phyloP scores from a whole-genome alignment of 2,888 invertebrate genomes.

The Chloromyia formosa region DNA sequence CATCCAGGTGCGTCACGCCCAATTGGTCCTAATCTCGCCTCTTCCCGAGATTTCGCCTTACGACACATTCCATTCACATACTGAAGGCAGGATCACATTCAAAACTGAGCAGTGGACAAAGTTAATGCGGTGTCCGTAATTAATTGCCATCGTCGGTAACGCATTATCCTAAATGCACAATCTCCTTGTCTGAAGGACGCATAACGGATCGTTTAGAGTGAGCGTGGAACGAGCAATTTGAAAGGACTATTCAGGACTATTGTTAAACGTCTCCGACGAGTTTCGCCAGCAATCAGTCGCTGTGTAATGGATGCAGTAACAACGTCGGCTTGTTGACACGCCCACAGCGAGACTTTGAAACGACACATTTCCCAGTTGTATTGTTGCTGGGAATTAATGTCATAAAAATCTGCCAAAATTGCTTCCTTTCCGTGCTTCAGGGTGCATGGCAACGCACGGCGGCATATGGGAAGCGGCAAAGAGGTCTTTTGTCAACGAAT shows the following conservation, averaged over 20 bases:
- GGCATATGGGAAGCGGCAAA: slow-evolving; percentile 7
- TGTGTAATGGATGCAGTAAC: slow-evolving; percentile 5
- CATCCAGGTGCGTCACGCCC: slow-evolving; percentile 7
- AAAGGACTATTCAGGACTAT: neutral
- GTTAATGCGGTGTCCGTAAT: neutral
- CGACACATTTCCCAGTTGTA: slow-evolving; percentile 10
- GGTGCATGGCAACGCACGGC: neutral
- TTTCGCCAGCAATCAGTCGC: neutral
- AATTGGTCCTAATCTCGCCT: slow-evolving; percentile 3
- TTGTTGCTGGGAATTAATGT: slow-evolving; percentile 10
- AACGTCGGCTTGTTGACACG: slow-evolving; percentile 3
- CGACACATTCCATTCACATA: neutral
- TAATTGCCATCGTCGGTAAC: neutral
- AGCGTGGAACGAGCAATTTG: slow-evolving; percentile 10
- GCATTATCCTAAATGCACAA: slow-evolving; percentile 10
- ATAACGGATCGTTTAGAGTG: slow-evolving; percentile 10
- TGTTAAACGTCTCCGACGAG: neutral
- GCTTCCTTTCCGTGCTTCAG: neutral
- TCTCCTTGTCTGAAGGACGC: slow-evolving; percentile 1
- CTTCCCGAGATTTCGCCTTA: neutral
- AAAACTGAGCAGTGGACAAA: neutral
- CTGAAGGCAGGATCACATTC: neutral
- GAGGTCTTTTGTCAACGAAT: slow-evolving; percentile 5
- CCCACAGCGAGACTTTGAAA: slow-evolving; percentile 2
- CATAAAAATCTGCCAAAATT: slow-evolving; percentile 6